These are phyloP conservation scores for Acanthisitta chloris DNA, from an alignment of 2,113 vertebrate genomes.

Conservation along the genomic window DNA sequence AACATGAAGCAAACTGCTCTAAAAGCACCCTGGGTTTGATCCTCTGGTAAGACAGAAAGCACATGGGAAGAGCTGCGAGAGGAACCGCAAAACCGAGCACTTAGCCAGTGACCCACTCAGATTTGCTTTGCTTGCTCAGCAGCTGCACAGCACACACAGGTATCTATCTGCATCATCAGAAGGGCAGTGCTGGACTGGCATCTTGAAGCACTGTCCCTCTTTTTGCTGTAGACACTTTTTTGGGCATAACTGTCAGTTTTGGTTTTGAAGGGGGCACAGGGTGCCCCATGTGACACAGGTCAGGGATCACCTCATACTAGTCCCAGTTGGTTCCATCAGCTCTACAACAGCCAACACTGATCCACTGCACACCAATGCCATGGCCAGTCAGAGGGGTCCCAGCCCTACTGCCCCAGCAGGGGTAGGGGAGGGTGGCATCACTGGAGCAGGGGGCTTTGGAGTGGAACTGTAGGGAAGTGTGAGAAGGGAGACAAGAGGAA, in stretches of 20 bases:
- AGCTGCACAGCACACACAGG: not conserved
- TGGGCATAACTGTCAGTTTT: not conserved
- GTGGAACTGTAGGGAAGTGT: rapidly evolving
- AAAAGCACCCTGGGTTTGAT: not conserved
- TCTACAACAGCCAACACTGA: not conserved
- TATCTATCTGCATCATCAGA: not conserved
- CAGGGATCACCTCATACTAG: too few relatives aligned
- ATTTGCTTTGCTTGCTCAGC: not conserved
- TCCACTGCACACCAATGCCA: not conserved
- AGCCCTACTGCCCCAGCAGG: not conserved
- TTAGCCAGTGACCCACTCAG: not conserved
- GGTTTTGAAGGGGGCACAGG: not conserved
- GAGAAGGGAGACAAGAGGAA: not conserved
- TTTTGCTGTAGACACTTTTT: not conserved
- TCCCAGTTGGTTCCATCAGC: rapidly evolving
- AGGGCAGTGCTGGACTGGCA: not conserved
- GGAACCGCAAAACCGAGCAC: not conserved
- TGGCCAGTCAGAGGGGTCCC: not conserved
- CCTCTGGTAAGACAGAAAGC: not conserved
- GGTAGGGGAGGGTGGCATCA: not conserved
- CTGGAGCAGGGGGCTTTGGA: not conserved
- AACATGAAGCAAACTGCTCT: not conserved
- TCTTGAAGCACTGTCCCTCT: not conserved
- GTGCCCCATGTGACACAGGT: not conserved
- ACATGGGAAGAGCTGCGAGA: not conserved